Evolutionary conservation across 2,888 invertebrate genomes (phyloP).

Genomic region (Mesorhabditis belari): DNA sequence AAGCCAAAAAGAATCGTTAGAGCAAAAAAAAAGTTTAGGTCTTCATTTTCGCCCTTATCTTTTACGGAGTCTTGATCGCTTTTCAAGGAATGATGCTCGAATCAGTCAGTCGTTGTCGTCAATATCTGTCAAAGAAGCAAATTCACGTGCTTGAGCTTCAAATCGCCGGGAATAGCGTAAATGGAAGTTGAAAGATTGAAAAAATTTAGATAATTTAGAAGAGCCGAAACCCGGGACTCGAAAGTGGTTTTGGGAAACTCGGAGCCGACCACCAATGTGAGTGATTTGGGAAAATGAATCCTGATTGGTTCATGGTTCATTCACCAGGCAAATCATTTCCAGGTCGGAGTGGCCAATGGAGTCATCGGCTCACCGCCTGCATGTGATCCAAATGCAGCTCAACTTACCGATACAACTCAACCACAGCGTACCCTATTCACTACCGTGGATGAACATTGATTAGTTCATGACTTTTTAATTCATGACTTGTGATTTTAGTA

Average conservation of each 20-base stretch:
- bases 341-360: neutral
- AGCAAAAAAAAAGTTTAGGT: neutral
- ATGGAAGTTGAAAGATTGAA: neutral
- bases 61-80: conserved; percentile 2
- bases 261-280: neutral
- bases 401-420: no score
- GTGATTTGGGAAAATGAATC: no score
- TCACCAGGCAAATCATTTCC: no score
- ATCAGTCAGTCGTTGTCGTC: conserved; percentile 13
- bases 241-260: neutral
- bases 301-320: no score
- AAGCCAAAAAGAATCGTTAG: neutral
- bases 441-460: neutral
- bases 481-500: no score
- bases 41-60: neutral
- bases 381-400: neutral
- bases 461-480: no score
- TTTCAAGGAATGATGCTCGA: conserved; percentile 8
- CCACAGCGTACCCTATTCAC: neutral
- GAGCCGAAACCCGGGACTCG: neutral
- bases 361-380: neutral
- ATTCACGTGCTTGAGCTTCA: conserved; percentile 32
- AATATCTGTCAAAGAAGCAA: conserved; percentile 30
- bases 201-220: neutral
- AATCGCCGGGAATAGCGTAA: conserved; percentile 30